A percentile compares a stretch with the other conserved stretches of the same genome.
Evolutionary conservation across 2,797 vertebrate genomes (phyloP).

Genomic region (Alcedo atthis): DNA sequence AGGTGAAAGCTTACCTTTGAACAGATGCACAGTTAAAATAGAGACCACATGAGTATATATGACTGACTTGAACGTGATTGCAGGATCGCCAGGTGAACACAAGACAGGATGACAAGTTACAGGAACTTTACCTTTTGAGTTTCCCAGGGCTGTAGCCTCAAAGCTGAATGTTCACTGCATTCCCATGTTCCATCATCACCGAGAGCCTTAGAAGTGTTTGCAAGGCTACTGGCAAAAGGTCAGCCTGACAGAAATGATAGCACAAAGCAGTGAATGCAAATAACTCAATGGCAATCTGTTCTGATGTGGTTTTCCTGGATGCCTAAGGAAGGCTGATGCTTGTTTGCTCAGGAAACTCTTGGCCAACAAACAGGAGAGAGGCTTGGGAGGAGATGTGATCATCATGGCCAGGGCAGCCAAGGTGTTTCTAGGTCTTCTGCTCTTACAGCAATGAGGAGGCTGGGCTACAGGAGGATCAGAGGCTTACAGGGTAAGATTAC

Average conservation of each 20-base stretch:
- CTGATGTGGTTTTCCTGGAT: background rate
- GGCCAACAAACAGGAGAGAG: background rate
- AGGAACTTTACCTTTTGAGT: background rate
- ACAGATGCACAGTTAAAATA: background rate
- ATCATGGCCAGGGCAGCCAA: background rate
- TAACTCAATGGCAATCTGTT: too few relatives aligned
- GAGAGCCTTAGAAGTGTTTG: background rate
- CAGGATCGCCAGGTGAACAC: background rate
- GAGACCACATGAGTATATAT: background rate
- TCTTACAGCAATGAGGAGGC: background rate
- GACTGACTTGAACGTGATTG: background rate
- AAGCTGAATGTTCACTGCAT: background rate
- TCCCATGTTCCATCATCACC: background rate
- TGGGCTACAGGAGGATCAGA: background rate
- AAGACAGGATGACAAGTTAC: background rate
- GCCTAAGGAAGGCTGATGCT: background rate
- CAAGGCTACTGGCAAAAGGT: background rate
- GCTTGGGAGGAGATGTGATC: background rate
- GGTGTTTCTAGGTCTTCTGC: background rate
- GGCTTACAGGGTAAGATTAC: background rate
- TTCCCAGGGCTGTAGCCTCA: background rate
- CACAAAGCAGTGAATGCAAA: background rate
- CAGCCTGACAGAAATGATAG: background rate
- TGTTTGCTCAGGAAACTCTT: background rate
- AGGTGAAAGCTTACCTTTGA: background rate